Conservation (phyloP, 2,797 vertebrate species). For the Diglossa cyanea region DNA sequence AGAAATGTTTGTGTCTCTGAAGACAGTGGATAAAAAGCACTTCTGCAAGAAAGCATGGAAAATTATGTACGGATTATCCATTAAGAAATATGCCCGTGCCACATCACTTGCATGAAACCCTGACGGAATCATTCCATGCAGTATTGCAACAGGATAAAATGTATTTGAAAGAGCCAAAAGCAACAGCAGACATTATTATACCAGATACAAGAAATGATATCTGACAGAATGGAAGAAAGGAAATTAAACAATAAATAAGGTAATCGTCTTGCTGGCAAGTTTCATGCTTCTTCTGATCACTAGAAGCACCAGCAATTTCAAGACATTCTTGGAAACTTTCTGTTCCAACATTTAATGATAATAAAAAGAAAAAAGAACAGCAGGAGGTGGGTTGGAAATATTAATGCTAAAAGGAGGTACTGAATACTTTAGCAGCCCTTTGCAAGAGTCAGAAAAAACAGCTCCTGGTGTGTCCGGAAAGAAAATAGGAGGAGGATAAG, state of each 20-base stretch:
- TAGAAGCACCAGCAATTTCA: conserved; percentile 6
- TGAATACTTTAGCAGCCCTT: conserved; percentile 58
- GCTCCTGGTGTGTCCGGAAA: not conserved
- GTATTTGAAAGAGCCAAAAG: conserved; percentile 43
- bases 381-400: conserved; percentile 1
- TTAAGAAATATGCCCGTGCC: not conserved
- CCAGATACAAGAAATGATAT: conserved; percentile 43
- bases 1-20: conserved; percentile 24
- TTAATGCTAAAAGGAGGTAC: conserved; percentile 4
- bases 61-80: conserved; percentile 57
- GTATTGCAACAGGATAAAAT: conserved; percentile 38
- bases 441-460: not conserved
- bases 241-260: conserved; percentile 66
- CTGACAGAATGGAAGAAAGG: conserved; percentile 50
- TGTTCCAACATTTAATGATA: conserved; percentile 31
- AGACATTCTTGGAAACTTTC: conserved; percentile 31
- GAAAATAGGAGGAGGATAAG: not conserved
- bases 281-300: conserved; percentile 1
- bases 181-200: conserved; percentile 56
- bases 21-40: not conserved
- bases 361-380: conserved; percentile 27
- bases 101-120: conserved; percentile 19
- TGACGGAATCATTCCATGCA: not conserved
- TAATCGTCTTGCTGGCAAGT: not conserved
- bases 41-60: conserved; percentile 21